Evolutionary conservation across 1,140 invertebrate species (phyloP).

Genomic region (Magallana ariakensis): DNA sequence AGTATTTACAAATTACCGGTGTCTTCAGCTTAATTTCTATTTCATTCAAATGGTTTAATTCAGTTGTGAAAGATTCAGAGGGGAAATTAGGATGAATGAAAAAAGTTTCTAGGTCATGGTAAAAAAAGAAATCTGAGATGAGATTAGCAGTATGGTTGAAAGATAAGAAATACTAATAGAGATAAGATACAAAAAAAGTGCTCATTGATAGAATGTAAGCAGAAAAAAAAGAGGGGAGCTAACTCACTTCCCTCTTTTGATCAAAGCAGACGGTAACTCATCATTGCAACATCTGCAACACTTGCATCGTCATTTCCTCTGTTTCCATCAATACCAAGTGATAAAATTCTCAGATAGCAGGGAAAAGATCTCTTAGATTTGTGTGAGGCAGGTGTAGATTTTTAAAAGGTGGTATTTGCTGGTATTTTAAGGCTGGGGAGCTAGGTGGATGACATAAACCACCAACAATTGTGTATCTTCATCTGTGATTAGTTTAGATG

Average conservation of each 20-base stretch:
- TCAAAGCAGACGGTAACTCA: constrained; percentile 1
- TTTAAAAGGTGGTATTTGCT: background rate
- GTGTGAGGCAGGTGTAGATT: background rate
- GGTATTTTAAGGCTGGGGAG: constrained; percentile 7
- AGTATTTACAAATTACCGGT: too few relatives aligned
- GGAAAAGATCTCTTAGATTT: background rate
- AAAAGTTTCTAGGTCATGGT: constrained; percentile 19
- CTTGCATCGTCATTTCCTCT: background rate
- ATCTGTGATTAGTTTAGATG: constrained; percentile 23
- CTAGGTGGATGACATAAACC: background rate
- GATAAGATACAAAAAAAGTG: constrained; percentile 13
- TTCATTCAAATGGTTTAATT: too few relatives aligned
- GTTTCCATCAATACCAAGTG: background rate
- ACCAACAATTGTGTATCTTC: background rate
- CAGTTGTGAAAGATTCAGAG: background rate
- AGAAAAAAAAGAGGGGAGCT: background rate
- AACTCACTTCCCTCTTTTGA: constrained; percentile 18
- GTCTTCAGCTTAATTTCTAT: too few relatives aligned
- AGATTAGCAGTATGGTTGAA: background rate
- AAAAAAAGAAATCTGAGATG: background rate
- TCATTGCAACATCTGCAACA: background rate
- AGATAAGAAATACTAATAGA: background rate
- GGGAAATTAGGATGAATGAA: background rate
- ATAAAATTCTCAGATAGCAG: background rate
- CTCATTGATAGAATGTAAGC: background rate